phyloP scores from a whole-genome alignment of 2,797 vertebrate genomes.

The Pseudochaenichthys georgianus region DNA sequence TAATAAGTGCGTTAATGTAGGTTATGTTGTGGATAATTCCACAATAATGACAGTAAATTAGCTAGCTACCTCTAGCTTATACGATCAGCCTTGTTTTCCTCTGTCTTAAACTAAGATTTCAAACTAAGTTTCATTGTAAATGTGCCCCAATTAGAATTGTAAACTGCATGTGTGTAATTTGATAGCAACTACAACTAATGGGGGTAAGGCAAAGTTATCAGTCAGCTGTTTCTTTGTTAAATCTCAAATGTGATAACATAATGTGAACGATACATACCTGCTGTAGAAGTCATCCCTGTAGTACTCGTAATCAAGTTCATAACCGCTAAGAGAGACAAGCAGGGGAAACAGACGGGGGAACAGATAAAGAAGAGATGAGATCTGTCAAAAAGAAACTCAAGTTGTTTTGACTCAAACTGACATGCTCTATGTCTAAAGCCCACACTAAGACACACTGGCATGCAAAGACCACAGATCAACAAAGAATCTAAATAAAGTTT shows the following conservation, averaged over 20 bases:
- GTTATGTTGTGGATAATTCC: too few species aligned
- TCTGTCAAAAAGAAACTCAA: constrained; percentile 50
- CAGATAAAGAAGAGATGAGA: constrained; percentile 40
- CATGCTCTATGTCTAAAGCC: constrained; percentile 46
- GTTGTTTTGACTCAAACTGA: constrained; percentile 41
- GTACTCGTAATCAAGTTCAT: constrained; percentile 99
- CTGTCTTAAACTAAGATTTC: not conserved
- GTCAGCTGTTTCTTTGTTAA: not conserved
- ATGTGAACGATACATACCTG: constrained; percentile 86
- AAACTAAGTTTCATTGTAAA: not conserved
- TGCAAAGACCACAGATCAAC: constrained; percentile 36
- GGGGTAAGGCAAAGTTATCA: accelerated
- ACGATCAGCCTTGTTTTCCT: not conserved
- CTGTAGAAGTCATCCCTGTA: constrained; percentile 99
- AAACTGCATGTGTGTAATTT: not conserved
- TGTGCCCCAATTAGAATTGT: not conserved
- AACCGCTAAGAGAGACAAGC: constrained; percentile 85
- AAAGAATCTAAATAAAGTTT: constrained; percentile 20
- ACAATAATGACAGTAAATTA: too few species aligned
- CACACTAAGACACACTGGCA: constrained; percentile 5
- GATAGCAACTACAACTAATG: not conserved
- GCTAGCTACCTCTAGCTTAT: not conserved
- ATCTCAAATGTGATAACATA: not conserved
- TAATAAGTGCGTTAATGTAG: too few species aligned
- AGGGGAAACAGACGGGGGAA: constrained; percentile 1